Evolutionary conservation across 1,140 invertebrate species (phyloP), one percentile per base, ranked within the genome.

Genomic region (Bicyclus anynana): DNA sequence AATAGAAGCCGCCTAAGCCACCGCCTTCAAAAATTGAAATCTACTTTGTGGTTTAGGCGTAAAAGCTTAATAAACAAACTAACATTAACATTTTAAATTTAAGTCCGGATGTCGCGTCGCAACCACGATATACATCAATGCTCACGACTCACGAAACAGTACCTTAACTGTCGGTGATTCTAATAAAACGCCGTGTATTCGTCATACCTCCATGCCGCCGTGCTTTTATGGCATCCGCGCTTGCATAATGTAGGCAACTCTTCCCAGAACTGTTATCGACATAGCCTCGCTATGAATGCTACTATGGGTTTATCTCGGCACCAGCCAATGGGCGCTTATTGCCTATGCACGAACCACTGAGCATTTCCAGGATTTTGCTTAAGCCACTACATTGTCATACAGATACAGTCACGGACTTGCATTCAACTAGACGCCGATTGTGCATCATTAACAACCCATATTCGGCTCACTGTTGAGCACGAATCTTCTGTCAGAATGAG

Each of bases 211-310:
- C 13, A 46, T 38, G 37, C 57, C 49, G 51, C 57, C 50, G 37
- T 48, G 57, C 51, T 59, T 59, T 59, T 59, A 57, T 57, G 35
- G 54, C 46, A 47, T 42, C 48, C 26, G 53, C 42, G 17, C 64
- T 63, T 66, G 59, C 60, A 69, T 65, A 63, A 59, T 65, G 65
- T 62, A 62, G 35, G 44, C 40, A 48, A 18, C 42, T 12, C 42
- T 72, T 68, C 69, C 56, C 21, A 62, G 69, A 72, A 72, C 53
- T 63, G 51, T 66, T 63, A 69, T 59, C 58, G 67, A 59, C 60
- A 59, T 60, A 42, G 60, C 53, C 59, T 54, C 46, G 49, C 58
- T 52, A 42, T 58, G 54, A 46, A 67, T 61, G 42, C 58, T 55
- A 52, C 58, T 52, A 56, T 58, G 59, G 40, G 49, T 61, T 71